phyloP scores from a whole-genome alignment of 2,797 vertebrate species.

The Odontamblyopus rebecca region DNA sequence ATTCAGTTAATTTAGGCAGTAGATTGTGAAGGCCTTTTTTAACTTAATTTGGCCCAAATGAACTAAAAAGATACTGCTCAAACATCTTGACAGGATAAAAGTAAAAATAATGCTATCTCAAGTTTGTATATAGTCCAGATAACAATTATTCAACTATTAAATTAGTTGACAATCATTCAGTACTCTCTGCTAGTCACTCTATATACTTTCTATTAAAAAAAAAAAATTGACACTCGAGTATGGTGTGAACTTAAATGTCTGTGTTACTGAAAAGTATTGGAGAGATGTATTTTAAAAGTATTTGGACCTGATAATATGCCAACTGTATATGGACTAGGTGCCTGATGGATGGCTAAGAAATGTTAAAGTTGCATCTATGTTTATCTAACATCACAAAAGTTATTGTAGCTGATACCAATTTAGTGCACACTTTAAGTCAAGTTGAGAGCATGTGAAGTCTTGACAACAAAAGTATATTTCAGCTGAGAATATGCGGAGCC shows the following conservation, averaged over 20 bases:
- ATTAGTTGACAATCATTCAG: not conserved
- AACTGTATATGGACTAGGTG: not conserved
- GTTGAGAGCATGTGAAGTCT: slow-evolving; percentile 9
- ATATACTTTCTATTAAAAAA: not conserved
- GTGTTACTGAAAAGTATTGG: not conserved
- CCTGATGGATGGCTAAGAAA: not conserved
- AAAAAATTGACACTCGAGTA: not conserved
- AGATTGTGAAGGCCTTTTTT: too few species aligned
- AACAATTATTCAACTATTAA: too few species aligned
- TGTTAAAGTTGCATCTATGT: not conserved
- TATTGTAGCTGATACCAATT: slow-evolving; percentile 7
- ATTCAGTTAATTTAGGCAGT: not conserved
- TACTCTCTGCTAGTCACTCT: not conserved
- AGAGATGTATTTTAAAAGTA: not conserved
- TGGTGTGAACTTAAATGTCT: not conserved
- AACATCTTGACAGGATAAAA: too few species aligned
- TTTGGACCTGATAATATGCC: not conserved
- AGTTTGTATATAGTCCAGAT: too few species aligned
- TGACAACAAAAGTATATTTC: slow-evolving; percentile 5
- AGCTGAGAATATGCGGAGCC: not conserved
- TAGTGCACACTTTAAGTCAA: slow-evolving; percentile 2
- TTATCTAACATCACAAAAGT: not conserved
- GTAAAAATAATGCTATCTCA: too few species aligned
- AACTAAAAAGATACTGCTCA: too few species aligned
- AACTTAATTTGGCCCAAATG: too few species aligned